phyloP scores from a whole-genome alignment of 2,888 invertebrate genomes.

The Zonitis immaculata region DNA sequence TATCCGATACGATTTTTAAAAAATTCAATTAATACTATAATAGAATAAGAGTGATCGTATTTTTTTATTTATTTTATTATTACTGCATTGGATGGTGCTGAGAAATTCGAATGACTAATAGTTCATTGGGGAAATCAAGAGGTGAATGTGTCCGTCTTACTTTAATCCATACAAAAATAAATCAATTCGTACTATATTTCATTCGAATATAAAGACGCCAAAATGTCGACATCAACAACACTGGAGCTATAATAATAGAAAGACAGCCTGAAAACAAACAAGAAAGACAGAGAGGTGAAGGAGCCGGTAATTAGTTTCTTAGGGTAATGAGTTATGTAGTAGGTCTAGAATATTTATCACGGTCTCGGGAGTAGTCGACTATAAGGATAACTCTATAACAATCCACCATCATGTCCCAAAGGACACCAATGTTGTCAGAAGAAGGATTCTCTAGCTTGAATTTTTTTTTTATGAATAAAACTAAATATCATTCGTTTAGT shows the following conservation, averaged over 20 bases:
- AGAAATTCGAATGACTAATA: conserved; percentile 23
- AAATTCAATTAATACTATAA: too few species aligned
- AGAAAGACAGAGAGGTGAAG: conserved; percentile 12
- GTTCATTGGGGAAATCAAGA: conserved; percentile 28
- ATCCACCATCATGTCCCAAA: conserved; percentile 24
- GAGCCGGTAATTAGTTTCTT: conserved; percentile 39
- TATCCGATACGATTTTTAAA: too few species aligned
- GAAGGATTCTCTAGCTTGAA: too few species aligned
- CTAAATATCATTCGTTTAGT: too few species aligned
- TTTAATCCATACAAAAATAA: conserved; percentile 25
- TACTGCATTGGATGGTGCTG: conserved; percentile 8
- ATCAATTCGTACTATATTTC: conserved; percentile 24
- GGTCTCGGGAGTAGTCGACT: conserved; percentile 41
- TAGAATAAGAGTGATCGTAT: too few species aligned
- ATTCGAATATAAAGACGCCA: conserved; percentile 20
- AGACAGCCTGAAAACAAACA: neutral
- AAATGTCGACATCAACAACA: conserved; percentile 14
- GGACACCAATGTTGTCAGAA: conserved; percentile 3
- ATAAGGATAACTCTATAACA: conserved; percentile 39
- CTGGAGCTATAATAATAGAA: conserved; percentile 6
- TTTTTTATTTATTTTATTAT: neutral
- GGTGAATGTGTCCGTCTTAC: conserved; percentile 9
- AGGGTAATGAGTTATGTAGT: conserved; percentile 44
- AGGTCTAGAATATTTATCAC: conserved; percentile 42
- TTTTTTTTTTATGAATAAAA: neutral